Base-by-base conservation (phyloP, 2,113 vertebrate genomes). In the western clawed frog (Xenopus tropicalis) region DNA sequence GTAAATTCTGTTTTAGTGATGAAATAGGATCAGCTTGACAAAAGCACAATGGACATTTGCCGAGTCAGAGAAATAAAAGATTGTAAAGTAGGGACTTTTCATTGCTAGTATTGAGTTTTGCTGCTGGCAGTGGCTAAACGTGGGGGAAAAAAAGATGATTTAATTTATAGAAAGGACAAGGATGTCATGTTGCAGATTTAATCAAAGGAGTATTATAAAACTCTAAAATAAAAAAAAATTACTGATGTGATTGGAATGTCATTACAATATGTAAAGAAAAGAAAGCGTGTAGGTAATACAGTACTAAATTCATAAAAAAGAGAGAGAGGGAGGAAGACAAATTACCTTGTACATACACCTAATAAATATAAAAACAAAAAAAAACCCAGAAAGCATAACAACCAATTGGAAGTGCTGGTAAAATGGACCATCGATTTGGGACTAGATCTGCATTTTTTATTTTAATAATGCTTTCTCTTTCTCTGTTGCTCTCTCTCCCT, bases 371-470 rank as follows among this genome's bases (percentile, higher is more conserved):
- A 86, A 91, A 91, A 89, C 85, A 91, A 90, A 90, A 83, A 86
- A 90, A 86, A 90, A 90, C 89, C 88, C 88, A 84, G 87, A 89
- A 92, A 88, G 91, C 86, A 85, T 82, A 88, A 85, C 80, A 88
- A 85, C 80, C 86, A 85, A 83, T 86, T 86, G 83, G 90, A 90
- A 90, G 88, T 89, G 87, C 88, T 90, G 87, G 85, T 88, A 91
- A 90, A 92, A 92, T 91, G 90, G 88, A 89, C 89, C 91, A 93
- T 92, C 87, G 91, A 92, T 92, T 92, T 91, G 87, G 88, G 88
- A 87, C 87, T 90, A 89, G 87, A 93, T 93, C 89, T 93, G 90
- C 91, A 93, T 93, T 90, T 91, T 95, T 93, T 95, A 93, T 91
- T 90, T 94, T 98, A 97, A 97, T 94, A 95, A 91, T 90, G 89